phyloP scores from a whole-genome alignment of 2,113 vertebrate species.

The Terrapene triunguis region DNA sequence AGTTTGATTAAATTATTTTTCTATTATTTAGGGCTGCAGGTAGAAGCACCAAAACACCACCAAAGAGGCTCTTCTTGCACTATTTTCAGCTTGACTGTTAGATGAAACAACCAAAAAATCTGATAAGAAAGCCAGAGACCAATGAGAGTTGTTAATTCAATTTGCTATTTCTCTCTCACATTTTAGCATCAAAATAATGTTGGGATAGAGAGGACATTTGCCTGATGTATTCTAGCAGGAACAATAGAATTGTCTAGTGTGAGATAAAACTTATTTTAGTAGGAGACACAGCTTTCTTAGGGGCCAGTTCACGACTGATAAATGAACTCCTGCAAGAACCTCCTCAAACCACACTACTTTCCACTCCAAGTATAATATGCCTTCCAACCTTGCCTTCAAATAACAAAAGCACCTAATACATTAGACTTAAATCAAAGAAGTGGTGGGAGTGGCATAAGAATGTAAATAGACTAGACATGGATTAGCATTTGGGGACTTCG shows the following conservation, averaged over 20 bases:
- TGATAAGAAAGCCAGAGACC: neutral
- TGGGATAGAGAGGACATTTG: neutral
- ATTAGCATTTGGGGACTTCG: neutral
- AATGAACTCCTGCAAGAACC: neutral
- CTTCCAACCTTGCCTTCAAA: conserved; percentile 42
- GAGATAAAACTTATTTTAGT: conserved; percentile 54
- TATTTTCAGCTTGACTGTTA: neutral
- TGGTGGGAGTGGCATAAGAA: neutral
- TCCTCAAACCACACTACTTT: conserved; percentile 50
- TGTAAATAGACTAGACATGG: neutral
- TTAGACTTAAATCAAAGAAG: conserved; percentile 28
- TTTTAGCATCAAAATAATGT: conserved; percentile 22
- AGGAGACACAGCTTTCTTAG: conserved; percentile 61
- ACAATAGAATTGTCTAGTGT: conserved; percentile 1
- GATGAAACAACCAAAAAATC: neutral
- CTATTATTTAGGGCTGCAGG: neutral
- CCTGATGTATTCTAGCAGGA: conserved; percentile 13
- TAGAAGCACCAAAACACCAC: neutral
- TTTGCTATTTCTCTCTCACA: fast-evolving
- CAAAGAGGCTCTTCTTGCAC: neutral
- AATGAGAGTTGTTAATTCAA: neutral
- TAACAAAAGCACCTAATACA: conserved; percentile 41
- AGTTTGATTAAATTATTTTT: neutral
- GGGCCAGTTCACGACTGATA: conserved; percentile 51
- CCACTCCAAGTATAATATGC: neutral